Base-by-base conservation (phyloP, 2,113 vertebrate genomes). In the Cyanoliseus patagonus region DNA sequence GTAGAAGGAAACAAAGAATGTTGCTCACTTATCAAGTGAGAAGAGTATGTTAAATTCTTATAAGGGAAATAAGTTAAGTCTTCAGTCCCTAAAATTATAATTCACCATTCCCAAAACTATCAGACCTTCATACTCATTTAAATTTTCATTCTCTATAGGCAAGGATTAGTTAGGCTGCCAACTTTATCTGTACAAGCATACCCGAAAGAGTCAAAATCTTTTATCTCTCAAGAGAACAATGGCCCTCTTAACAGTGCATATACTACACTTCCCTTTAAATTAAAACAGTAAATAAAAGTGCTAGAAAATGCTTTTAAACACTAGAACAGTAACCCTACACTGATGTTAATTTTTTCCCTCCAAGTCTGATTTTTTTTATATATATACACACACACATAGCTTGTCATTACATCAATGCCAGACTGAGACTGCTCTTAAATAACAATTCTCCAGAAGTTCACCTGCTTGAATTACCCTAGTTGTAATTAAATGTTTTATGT, bases 1-100 rank as follows among this genome's bases (percentile, higher is more conserved):
- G 96, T 53, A 93, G 55, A 96, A 82, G 78, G n/a, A 98, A 94
- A 91, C 5, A 69, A 72, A 91, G 25, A 81, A 51, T 3, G 7
- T 11, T 59, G 42, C 10, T 92, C 33, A 61, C 18, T 59, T 76
- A 59, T 35, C 42, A 92, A 67, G 10, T 22, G 47, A 51, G 19
- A 76, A 52, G 8, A 72, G 31, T 24, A 70, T 10, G 9, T 41
- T 73, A 31, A 37, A 66, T 28, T 55, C n/a, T 79, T 74, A 16
- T 5, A 76, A 57, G 27, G 4, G 23, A 85, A 90, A 22, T 41
- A 74, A 5, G 8, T 62, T 73, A 78, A 63, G 42, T 28, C 13
- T 57, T 86, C 20, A 77, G 59, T 61, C n/a, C 16, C 20, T 30
- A 53, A 67, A 83, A 49, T 5, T 92, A 13, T 24, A 87, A 42